Base-by-base conservation (phyloP, 2,113 vertebrate genomes). In the Piliocolobus tephrosceles region DNA sequence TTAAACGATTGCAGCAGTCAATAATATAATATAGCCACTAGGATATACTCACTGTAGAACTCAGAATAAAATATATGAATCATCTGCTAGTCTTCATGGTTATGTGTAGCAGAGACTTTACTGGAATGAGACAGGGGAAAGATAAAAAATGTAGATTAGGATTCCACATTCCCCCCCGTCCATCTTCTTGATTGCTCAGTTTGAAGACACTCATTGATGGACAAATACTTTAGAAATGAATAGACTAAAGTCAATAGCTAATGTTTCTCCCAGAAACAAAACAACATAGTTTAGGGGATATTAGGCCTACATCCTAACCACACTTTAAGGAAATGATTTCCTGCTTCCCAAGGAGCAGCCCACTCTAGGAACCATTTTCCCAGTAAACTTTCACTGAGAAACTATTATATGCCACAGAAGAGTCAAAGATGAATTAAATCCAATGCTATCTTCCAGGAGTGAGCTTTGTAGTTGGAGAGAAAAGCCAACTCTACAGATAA, bases 161-260 rank as follows among this genome's bases (percentile, higher is more conserved):
- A 30, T 16, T 78, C 43, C 35, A 72, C 23, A 17, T 52, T 75
- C 40, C 27, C 66, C 43, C 57, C 23, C 79, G 2, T 55, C 20
- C 5, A 4, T 30, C 55, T 70, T 82, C 27, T 61, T 55, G 38
- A 43, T 70, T 52, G 40, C 80, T 93, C 57, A 80, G 32, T 91
- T 50, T 82, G 43, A 91, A 92, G 75, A 64, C 27, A 66, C 13
- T 81, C 72, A 20, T 52, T 70, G 75, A 68, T 64, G 58, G 16
- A 70, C n/a, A 76, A 73, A 45, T 76, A 52, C 3, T 83, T 94
- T 95, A 73, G n/a, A 93, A 95, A 50, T 68, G 25, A 97, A 72
- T 50, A 95, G 70, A 66, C 10, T 32, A 86, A 85, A 90, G n/a
- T 61, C 61, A 83, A 20, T 6, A 66, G 40, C n/a, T 93, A 73